Conservation (phyloP, 1,140 invertebrate genomes). For the Probaryconus sp. region DNA sequence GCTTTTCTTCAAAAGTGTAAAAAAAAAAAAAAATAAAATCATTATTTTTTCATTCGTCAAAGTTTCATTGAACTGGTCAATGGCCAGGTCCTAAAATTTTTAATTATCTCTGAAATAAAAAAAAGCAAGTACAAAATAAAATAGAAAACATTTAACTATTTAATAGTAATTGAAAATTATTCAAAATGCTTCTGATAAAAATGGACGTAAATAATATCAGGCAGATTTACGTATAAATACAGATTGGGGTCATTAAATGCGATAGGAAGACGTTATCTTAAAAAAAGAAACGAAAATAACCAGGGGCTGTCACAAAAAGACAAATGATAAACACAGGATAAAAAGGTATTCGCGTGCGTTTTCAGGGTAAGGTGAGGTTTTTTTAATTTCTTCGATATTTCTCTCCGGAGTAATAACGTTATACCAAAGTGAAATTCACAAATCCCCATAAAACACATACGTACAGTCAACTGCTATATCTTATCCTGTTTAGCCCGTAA, state of each 20-base stretch:
- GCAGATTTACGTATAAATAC: constrained; percentile 2
- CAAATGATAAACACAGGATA: constrained; percentile 30
- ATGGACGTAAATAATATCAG: background rate
- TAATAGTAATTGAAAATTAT: constrained; percentile 12
- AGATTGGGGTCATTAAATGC: constrained; percentile 20
- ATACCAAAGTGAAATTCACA: constrained; percentile 7
- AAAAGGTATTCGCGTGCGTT: constrained; percentile 27
- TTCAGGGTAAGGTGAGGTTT: constrained; percentile 12
- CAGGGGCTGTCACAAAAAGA: constrained; percentile 8
- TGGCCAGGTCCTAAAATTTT: too few species aligned
- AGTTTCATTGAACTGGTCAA: too few species aligned
- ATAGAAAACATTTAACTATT: too few species aligned
- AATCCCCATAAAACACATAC: constrained; percentile 24
- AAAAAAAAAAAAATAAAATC: too few species aligned
- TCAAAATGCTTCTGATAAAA: too few species aligned
- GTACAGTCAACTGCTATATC: constrained; percentile 40
- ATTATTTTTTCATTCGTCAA: too few species aligned
- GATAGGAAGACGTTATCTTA: constrained; percentile 19
- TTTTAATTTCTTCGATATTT: constrained; percentile 45
- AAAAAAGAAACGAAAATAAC: constrained; percentile 4
- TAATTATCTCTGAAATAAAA: too few species aligned
- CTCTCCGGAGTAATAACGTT: constrained; percentile 11
- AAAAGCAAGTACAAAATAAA: too few species aligned
- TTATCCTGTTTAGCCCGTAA: constrained; percentile 55
- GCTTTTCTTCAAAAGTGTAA: too few species aligned